Evolutionary conservation across 2,797 vertebrate species (phyloP).

Genomic region (Nothura maculosa): DNA sequence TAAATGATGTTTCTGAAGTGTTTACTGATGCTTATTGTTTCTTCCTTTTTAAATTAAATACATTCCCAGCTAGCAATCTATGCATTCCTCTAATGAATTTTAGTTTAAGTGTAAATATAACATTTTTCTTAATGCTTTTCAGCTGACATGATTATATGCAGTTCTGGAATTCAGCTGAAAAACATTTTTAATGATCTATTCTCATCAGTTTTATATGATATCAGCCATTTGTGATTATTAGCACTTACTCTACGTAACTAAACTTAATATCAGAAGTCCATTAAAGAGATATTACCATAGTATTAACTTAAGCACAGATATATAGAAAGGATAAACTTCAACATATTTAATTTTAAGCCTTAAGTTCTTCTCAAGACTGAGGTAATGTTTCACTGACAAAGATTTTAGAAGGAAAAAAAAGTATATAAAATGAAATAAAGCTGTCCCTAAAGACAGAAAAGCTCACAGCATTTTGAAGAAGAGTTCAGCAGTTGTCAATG

Average conservation of each 20-base stretch:
- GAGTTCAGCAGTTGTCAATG: slow-evolving; percentile 45
- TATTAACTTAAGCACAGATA: neutral
- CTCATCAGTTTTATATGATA: neutral
- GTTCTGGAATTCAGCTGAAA: neutral
- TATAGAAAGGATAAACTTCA: neutral
- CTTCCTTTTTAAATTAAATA: neutral
- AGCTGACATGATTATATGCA: neutral
- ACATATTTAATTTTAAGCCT: neutral
- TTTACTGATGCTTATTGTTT: neutral
- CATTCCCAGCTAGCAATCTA: neutral
- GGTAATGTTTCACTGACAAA: neutral
- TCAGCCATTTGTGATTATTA: neutral
- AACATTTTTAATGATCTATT: neutral
- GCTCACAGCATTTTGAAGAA: slow-evolving; percentile 39
- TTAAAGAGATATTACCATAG: neutral
- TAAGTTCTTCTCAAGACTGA: neutral
- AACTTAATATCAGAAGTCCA: neutral
- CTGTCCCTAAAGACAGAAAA: slow-evolving; percentile 28
- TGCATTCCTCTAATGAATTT: neutral
- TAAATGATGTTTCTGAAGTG: neutral
- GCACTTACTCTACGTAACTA: neutral
- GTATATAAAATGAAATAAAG: slow-evolving; percentile 37
- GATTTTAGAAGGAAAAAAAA: neutral
- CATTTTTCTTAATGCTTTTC: neutral
- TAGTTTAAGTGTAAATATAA: neutral